A percentile compares a stretch with the other conserved stretches of the same genome.
Conservation (phyloP, 2,888 invertebrate species). For the Lithosia quadra region DNA sequence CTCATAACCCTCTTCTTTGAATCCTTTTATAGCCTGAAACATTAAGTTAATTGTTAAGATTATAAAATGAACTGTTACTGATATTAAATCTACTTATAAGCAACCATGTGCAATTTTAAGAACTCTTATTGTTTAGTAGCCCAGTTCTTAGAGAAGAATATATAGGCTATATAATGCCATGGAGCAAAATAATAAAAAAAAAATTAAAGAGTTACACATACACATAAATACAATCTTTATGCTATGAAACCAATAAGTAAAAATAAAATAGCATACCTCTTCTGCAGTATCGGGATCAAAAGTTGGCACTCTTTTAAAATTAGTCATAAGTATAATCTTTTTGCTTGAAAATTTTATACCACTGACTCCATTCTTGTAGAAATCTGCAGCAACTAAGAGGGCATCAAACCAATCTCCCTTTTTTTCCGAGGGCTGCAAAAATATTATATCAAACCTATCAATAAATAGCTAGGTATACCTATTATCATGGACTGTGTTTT, state of each 20-base stretch:
- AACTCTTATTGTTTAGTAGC: too few relatives aligned
- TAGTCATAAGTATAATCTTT: constrained; percentile 89
- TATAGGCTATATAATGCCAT: too few relatives aligned
- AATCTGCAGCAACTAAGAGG: constrained; percentile 85
- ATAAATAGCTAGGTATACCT: too few relatives aligned
- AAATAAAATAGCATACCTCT: constrained; percentile 53
- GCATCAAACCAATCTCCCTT: constrained; percentile 90
- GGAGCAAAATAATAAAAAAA: too few relatives aligned
- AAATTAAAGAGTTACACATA: background rate
- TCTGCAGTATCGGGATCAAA: constrained; percentile 81
- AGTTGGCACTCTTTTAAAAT: constrained; percentile 82
- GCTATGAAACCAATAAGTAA: background rate
- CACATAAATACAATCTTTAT: background rate
- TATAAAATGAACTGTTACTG: background rate
- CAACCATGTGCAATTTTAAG: too few relatives aligned
- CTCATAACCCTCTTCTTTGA: constrained; percentile 86
- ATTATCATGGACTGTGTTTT: too few relatives aligned
- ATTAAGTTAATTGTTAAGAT: too few relatives aligned
- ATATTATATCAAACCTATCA: background rate
- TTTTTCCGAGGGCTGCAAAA: constrained; percentile 75
- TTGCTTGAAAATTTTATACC: constrained; percentile 65
- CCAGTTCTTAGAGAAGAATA: too few relatives aligned
- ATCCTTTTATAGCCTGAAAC: constrained; percentile 80
- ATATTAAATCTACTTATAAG: background rate
- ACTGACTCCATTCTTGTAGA: constrained; percentile 71